Evolutionary conservation across 2,113 vertebrate genomes (phyloP), one percentile per base, ranked within the genome.

Genomic region (Amia ocellicauda): DNA sequence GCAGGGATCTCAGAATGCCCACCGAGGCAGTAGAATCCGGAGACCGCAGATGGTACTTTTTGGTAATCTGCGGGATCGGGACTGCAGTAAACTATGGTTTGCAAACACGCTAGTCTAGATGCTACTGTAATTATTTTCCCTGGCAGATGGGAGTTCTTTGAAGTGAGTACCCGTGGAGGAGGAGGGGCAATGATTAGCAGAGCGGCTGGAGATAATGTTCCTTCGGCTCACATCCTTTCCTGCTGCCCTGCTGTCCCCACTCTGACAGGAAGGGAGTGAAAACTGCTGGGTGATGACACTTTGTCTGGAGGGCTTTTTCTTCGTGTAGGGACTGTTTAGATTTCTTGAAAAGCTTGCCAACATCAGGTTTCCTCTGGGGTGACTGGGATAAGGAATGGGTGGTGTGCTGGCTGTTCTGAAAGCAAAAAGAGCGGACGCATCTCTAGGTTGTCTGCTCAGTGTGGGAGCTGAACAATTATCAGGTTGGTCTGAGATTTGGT

Each of bases 251-350:
- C 65, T 53, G 72, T 73, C 78, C 29, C 71, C 60, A 72, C 61
- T 8, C 65, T 69, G 76, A 82, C 72, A 88, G 86, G 83, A 88
- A 87, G 75, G 72, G 77, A 78, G 73, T 79, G 77, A 82, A 84
- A 36, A 74, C 74, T 81, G 58, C 43, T 69, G 72, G 77, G 71
- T 74, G 67, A 54, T 78, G 73, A 73, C 81, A 78, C 52, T 77
- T 76, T 82, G 72, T 60, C 66, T 54, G 17, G 51, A 77, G 68
- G 78, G 58, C 62, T 62, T 63, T 61, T 53, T 73, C 64, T 58
- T 68, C 28, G 56, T 57, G 62, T 43, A 66, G 65, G 29, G 11
- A 14, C 62, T 62, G 56, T 40, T 29, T 56, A 65, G 71, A 70
- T 74, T 82, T 77, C 77, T 76, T 75, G 63, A 69, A 66, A 64